Conservation (phyloP, 2,888 invertebrate species). For the Leucozona laternaria region DNA sequence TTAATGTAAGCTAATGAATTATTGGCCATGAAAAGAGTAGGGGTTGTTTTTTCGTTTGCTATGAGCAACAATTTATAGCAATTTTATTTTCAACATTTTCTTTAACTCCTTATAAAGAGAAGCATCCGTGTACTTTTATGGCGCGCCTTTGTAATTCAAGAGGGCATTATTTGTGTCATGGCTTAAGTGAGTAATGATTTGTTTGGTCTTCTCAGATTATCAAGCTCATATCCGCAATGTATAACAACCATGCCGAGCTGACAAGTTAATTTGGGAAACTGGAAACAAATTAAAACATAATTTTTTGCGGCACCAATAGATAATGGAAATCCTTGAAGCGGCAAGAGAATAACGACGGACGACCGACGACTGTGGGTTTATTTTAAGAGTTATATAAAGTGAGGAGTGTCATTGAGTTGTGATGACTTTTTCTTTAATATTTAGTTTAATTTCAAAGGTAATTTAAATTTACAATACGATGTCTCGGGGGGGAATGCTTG, state of each 20-base stretch:
- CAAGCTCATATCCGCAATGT: background rate
- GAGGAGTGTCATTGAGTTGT: conserved; percentile 31
- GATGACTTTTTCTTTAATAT: conserved; percentile 40
- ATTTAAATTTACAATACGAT: background rate
- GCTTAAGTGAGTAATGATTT: conserved; percentile 59
- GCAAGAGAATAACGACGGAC: background rate
- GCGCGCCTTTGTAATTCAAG: conserved; percentile 33
- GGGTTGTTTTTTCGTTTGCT: background rate
- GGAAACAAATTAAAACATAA: conserved; percentile 25
- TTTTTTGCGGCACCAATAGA: conserved; percentile 31
- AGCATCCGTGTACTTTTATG: background rate
- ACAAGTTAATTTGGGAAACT: conserved; percentile 53
- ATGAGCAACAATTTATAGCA: background rate
- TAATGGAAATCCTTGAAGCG: conserved; percentile 19
- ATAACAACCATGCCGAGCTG: conserved; percentile 10
- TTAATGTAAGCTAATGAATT: background rate
- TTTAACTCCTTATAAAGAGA: background rate
- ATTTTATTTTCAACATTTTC: background rate
- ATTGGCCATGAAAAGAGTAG: background rate
- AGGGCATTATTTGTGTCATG: conserved; percentile 33
- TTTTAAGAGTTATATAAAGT: conserved; percentile 15
- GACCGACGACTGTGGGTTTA: too few species aligned
- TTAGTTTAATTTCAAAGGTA: background rate
- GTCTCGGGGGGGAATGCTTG: background rate
- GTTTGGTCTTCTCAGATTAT: conserved; percentile 38